Conservation (phyloP, 2,113 vertebrate genomes). For the Bagarius yarrelli region DNA sequence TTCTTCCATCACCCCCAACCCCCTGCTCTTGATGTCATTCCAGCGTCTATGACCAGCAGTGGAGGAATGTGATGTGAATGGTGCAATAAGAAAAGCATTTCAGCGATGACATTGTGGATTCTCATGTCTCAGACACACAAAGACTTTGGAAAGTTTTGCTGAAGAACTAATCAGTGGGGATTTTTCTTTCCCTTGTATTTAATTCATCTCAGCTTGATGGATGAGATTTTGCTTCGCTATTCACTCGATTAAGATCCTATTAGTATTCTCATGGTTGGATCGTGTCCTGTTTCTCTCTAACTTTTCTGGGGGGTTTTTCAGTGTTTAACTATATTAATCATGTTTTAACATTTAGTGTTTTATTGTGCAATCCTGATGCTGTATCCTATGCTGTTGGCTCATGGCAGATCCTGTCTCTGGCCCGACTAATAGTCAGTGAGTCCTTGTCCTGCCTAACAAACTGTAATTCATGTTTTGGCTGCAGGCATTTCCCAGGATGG, state of each 20-base stretch:
- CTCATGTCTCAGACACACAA: neutral
- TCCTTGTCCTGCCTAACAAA: slow-evolving; percentile 11
- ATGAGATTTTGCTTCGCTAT: neutral
- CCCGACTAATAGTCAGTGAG: neutral
- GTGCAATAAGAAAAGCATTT: slow-evolving; percentile 13
- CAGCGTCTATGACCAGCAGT: neutral
- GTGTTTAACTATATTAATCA: neutral
- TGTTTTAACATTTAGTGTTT: neutral
- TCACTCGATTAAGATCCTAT: neutral
- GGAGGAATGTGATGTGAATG: slow-evolving; percentile 15
- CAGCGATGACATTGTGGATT: slow-evolving; percentile 12
- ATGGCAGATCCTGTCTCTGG: neutral
- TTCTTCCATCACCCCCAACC: neutral
- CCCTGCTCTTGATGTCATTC: neutral
- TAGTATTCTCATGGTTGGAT: neutral
- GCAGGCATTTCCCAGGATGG: slow-evolving; percentile 15
- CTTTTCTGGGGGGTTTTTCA: neutral
- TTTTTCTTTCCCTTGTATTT: neutral
- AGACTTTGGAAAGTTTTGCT: slow-evolving; percentile 5
- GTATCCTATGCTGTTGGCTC: neutral
- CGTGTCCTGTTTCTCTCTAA: neutral
- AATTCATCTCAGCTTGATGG: neutral
- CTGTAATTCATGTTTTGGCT: slow-evolving; percentile 22
- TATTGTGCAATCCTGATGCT: neutral
- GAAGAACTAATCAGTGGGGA: neutral